Evolutionary conservation across 2,113 vertebrate genomes (phyloP).

Genomic region (Gnathonemus longibarbis): DNA sequence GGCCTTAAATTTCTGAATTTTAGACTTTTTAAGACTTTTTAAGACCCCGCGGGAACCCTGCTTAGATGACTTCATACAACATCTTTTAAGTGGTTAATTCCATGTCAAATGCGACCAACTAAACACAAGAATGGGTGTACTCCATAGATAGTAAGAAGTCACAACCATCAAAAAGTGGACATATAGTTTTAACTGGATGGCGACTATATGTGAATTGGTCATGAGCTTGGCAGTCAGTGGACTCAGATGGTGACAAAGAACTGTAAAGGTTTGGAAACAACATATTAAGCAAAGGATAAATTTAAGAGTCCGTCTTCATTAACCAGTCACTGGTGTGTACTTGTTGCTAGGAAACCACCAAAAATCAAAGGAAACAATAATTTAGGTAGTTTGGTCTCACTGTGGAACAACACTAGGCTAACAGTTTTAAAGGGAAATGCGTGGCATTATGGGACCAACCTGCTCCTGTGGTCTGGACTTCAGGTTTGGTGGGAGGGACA

Average conservation of each 20-base stretch:
- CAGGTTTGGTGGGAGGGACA: constrained; percentile 72
- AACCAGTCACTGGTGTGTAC: background rate
- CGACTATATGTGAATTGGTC: background rate
- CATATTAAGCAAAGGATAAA: background rate
- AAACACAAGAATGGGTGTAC: background rate
- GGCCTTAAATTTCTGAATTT: too few species aligned
- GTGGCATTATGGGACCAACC: constrained; percentile 44
- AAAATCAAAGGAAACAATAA: background rate
- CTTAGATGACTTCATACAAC: background rate
- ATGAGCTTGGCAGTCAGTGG: background rate
- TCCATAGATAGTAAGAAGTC: too few species aligned
- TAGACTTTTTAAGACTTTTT: too few species aligned
- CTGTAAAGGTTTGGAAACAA: background rate
- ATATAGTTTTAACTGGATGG: background rate
- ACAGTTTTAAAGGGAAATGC: background rate
- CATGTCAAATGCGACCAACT: background rate
- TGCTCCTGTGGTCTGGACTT: constrained; percentile 79
- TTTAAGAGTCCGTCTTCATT: background rate
- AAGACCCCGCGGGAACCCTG: too few species aligned
- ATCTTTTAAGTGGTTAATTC: background rate
- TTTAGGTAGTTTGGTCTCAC: background rate
- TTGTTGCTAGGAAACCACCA: background rate
- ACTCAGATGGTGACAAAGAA: background rate
- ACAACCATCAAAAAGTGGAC: background rate
- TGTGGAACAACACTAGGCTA: background rate